Evolutionary conservation across 2,113 vertebrate genomes (phyloP).

Genomic region (Pampusana beccarii): DNA sequence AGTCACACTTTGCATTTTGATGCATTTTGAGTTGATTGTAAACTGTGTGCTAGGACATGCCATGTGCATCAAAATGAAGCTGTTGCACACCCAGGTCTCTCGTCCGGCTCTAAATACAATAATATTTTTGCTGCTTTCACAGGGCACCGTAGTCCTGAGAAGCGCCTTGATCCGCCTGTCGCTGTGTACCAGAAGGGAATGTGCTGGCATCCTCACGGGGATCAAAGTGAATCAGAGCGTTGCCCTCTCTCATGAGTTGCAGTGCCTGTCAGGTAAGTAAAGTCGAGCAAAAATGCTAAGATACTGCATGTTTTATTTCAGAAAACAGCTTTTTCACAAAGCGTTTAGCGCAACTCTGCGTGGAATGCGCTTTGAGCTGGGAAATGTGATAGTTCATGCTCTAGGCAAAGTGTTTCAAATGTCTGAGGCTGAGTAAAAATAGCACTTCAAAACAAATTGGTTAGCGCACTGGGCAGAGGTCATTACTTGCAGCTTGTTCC

Average conservation of each 20-base stretch:
- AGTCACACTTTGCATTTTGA: background rate
- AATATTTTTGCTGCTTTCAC: background rate
- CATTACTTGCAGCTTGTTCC: background rate
- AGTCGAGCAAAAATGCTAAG: background rate
- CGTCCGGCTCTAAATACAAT: background rate
- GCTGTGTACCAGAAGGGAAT: rapidly evolving
- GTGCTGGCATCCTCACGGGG: background rate
- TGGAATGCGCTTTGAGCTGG: background rate
- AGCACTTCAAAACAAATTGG: background rate
- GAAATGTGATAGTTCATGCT: background rate
- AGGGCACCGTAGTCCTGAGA: background rate
- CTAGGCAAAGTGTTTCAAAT: background rate
- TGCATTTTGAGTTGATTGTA: background rate
- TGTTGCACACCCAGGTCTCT: background rate
- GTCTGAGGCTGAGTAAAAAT: slow-evolving; percentile 7
- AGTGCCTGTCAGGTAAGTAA: background rate
- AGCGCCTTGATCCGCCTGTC: background rate
- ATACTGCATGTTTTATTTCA: rapidly evolving
- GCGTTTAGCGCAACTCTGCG: background rate
- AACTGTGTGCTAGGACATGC: background rate
- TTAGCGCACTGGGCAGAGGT: background rate
- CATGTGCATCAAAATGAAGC: background rate
- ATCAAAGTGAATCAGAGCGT: background rate
- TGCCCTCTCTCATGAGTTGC: rapidly evolving
- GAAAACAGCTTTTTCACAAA: rapidly evolving